Evolutionary conservation across 2,797 vertebrate species (phyloP).

Genomic region (Lates japonicus): DNA sequence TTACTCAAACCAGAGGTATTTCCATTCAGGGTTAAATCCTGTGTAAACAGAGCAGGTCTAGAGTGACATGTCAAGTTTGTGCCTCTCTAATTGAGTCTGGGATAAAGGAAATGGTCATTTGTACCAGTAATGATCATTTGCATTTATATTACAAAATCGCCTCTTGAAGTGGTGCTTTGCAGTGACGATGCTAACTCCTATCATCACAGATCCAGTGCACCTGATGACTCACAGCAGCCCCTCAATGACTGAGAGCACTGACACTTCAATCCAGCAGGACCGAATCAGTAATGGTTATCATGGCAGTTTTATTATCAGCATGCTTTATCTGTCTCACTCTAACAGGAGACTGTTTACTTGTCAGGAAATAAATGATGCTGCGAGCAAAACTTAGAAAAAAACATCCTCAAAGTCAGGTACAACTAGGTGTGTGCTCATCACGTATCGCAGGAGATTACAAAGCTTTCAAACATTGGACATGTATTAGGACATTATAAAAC

Average conservation of each 20-base stretch:
- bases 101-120: slow-evolving; percentile 64
- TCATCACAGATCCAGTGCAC: slow-evolving; percentile 53
- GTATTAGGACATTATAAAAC: slow-evolving; percentile 57
- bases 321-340: slow-evolving; percentile 31
- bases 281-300: slow-evolving; percentile 48
- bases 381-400: slow-evolving; percentile 6
- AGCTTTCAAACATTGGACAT: slow-evolving; percentile 36
- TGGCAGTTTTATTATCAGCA: slow-evolving; percentile 52
- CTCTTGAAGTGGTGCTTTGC: slow-evolving; percentile 73
- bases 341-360: slow-evolving; percentile 20
- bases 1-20: slow-evolving; percentile 23
- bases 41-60: slow-evolving; percentile 51
- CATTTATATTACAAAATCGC: slow-evolving; percentile 78
- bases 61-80: slow-evolving; percentile 47
- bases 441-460: slow-evolving; percentile 20
- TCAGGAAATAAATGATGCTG: slow-evolving; percentile 11
- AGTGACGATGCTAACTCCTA: slow-evolving; percentile 60
- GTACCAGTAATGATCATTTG: slow-evolving; percentile 74
- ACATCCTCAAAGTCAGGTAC: neutral
- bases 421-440: slow-evolving; percentile 7
- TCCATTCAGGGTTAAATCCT: slow-evolving; percentile 44
- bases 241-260: slow-evolving; percentile 38
- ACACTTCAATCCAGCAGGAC: slow-evolving; percentile 48
- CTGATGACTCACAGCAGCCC: slow-evolving; percentile 71
- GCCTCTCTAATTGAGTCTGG: slow-evolving; percentile 58